Conservation (phyloP, 2,888 invertebrate genomes). For the Leucoptera coffeella region DNA sequence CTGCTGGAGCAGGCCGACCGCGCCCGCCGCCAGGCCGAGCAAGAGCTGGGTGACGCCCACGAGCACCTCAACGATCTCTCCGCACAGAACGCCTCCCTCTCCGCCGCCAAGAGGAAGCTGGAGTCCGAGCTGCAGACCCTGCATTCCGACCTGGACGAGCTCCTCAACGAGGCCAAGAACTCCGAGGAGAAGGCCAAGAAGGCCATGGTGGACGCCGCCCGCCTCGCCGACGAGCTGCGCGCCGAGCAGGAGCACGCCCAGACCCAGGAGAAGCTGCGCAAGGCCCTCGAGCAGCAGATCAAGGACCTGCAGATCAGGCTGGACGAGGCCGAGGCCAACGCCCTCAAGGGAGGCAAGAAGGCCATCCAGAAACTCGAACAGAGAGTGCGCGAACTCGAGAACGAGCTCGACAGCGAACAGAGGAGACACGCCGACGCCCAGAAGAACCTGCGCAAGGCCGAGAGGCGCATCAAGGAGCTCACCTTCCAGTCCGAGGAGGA, state of each 20-base stretch:
- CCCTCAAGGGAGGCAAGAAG: constrained; percentile 98
- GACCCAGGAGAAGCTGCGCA: constrained; percentile 97
- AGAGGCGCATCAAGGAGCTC: constrained; percentile 96
- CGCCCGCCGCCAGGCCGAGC: constrained; percentile 95
- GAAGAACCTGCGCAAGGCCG: constrained; percentile 97
- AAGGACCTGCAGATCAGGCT: constrained; percentile 97
- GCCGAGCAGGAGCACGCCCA: constrained; percentile 99
- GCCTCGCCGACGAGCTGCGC: constrained; percentile 96
- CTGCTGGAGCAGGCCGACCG: constrained; percentile 98
- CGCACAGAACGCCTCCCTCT: constrained; percentile 89
- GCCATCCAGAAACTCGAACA: constrained; percentile 98
- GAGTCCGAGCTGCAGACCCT: constrained; percentile 97
- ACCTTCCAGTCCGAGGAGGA: constrained; percentile 99
- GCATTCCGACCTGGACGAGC: constrained; percentile 97
- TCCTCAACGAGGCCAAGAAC: constrained; percentile 97
- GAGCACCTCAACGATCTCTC: constrained; percentile 97
- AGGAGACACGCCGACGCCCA: constrained; percentile 97
- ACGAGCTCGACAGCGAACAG: constrained; percentile 97
- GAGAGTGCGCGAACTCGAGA: constrained; percentile 91
- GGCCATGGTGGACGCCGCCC: constrained; percentile 97
- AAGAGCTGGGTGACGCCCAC: constrained; percentile 95
- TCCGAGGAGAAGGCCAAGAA: constrained; percentile 99
- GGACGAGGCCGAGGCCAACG: constrained; percentile 95
- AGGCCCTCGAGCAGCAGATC: constrained; percentile 95
- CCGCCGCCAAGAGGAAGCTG: constrained; percentile 98